Evolutionary conservation across 1,140 invertebrate genomes (phyloP), one percentile per base, ranked within the genome.

Genomic region (Trissolcus basalis): DNA sequence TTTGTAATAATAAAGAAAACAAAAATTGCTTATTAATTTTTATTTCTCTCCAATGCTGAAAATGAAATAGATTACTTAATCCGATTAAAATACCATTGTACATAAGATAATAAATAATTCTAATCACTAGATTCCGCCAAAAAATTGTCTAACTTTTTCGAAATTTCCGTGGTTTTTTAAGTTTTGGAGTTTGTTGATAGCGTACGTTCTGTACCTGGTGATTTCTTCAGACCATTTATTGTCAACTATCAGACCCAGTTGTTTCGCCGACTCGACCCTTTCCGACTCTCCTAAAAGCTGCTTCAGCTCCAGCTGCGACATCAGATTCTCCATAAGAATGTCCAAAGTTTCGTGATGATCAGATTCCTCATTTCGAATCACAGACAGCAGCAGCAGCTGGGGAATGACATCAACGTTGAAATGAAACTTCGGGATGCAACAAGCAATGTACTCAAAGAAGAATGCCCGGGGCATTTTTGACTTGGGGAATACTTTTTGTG

Each of bases 381-480:
- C 14, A 19, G 35, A 14, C 41, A 54, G 6, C 39, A 54, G 11
- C 15, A 54, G 41, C 1, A 54, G 19, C n/a, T 54, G 51, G 7
- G 51, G 51, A 41, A 54, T n/a, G 1, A 54, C 51, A 54, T 54
- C 36, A 11, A 27, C 10, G 11, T 54, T 19, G 14, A 0, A 43
- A 27, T 6, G 4, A 14, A 16, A 19, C 13, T 16, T 35, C 11
- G 51, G 51, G n/a, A 54, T 54, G n/a, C 51, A 54, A n/a, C 51
- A 54, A 39, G 51, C 13, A 27, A 43, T 43, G 19, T 19, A 43
- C 4, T 54, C 15, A 54, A 19, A 54, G n/a, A 54, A 54, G 19
- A 54, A 43, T 0, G 14, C 13, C n/a, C 51, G 13, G 4, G 14
- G 35, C 0, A 54, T 54, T 19, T 54, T 54, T 6, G 12, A 11